These are phyloP conservation scores for Eucidaris tribuloides DNA, from an alignment of 35 echinoderm and acorn worm genomes.

Conservation along the genomic window DNA sequence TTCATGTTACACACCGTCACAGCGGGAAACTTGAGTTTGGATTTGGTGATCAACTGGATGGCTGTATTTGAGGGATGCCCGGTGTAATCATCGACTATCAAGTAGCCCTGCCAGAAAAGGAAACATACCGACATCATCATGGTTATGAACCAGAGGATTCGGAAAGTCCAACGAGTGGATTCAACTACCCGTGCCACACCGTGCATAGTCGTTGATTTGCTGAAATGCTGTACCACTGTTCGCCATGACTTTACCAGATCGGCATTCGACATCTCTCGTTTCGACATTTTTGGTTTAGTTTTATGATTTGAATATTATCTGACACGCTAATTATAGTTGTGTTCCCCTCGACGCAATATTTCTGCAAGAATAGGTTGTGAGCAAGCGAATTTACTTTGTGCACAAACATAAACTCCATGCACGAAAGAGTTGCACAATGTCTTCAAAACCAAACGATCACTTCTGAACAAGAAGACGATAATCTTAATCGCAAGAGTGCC, in stretches of 20 bases:
- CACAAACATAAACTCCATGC: no score
- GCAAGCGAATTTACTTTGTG: no score
- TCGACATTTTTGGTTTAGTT: background rate
- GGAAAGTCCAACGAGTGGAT: background rate
- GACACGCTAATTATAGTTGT: no score
- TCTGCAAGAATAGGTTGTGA: no score
- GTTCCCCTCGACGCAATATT: no score
- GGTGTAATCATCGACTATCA: slow-evolving; percentile 41
- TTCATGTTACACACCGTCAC: slow-evolving; percentile 95
- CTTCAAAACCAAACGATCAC: no score
- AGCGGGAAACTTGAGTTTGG: slow-evolving; percentile 61
- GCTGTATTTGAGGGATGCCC: slow-evolving; percentile 54
- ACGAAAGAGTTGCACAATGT: no score
- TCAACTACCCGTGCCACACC: background rate
- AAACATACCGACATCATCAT: background rate
- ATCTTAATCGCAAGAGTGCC: no score
- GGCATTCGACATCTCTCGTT: background rate
- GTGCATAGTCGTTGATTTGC: slow-evolving; percentile 12
- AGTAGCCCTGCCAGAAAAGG: slow-evolving; percentile 31
- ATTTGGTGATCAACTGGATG: slow-evolving; percentile 60
- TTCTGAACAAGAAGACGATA: no score
- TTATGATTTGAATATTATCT: no score
- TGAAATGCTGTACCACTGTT: background rate
- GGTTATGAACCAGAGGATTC: background rate
- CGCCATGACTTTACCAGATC: slow-evolving; percentile 19